Conservation (phyloP, 2,797 vertebrate genomes). For the Tympanoctomys barrerae region DNA sequence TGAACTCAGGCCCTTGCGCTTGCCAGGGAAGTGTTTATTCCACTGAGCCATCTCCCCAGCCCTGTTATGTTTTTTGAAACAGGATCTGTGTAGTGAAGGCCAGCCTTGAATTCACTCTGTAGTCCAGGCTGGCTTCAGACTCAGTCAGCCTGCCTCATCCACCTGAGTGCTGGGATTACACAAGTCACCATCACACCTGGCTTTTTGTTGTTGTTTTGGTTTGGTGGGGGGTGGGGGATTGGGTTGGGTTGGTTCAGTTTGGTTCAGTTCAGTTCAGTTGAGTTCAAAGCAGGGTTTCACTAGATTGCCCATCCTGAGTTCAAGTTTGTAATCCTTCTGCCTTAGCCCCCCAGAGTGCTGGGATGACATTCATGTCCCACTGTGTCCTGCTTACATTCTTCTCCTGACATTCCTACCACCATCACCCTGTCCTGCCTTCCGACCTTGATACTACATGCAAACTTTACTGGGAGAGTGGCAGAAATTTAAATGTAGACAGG, state of each 20-base stretch:
- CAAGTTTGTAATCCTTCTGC: not conserved
- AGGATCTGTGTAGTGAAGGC: not conserved
- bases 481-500: not conserved
- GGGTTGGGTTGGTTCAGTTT: not conserved
- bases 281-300: not conserved
- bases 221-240: too few species aligned
- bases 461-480: constrained; percentile 19
- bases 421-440: not conserved
- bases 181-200: not conserved
- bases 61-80: not conserved
- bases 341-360: not conserved
- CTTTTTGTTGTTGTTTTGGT: not conserved
- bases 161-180: not conserved
- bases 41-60: too few species aligned
- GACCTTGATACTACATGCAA: not conserved
- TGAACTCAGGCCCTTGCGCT: too few species aligned
- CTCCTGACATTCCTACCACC: not conserved
- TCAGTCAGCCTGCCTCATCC: not conserved
- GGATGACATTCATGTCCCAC: not conserved
- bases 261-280: too few species aligned
- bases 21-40: too few species aligned
- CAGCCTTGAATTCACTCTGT: not conserved
- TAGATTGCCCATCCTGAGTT: not conserved
- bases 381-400: not conserved
- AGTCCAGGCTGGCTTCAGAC: not conserved